Evolutionary conservation across 2,797 vertebrate species (phyloP), one percentile per base, ranked within the genome.

Genomic region (Helostoma temminkii): DNA sequence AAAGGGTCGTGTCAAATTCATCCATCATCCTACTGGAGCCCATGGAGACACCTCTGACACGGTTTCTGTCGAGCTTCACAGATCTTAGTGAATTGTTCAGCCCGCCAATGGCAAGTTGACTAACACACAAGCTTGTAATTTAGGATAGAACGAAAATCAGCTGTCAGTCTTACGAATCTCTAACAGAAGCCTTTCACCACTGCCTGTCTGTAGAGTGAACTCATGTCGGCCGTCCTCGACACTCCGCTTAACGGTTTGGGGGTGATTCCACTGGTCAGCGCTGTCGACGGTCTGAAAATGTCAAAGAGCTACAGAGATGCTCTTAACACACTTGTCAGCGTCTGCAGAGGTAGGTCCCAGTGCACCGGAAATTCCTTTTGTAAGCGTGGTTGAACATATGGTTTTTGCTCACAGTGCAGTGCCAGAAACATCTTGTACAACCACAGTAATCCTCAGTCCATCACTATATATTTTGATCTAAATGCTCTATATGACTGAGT

Each of bases 1-100:
- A 93, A 84, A 90, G 83, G 11, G 79, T 89, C 11, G 93, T 87
- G 2, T 81, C 86, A 0, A 65, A 89, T 41, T 76, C 93, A 7
- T 42, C 94, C 62, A 26, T 96, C 93, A 64, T 99, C 75, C 84
- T 99, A 7, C 89, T 98, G 59, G 94, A 98, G 66, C 94, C 91
- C 10, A 89, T 98, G 86, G 95, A 96, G 80, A 95, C 93, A 0
- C 77, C 94, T 0, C 79, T 94, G n/a, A 95, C 95, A 0, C 93
- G 92, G 28, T 97, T 96, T 75, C 88, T 99, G 41, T 87, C 87
- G 1, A 96, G 94, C 90, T 92, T 96, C 49, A 30, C 92, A 0
- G 89, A 89, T 0, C 84, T 95, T 46, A 81, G 88, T 0, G 89
- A 88, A 26, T 18, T 97, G 58, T 98, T 99, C 50, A 83, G 80